phyloP scores from a whole-genome alignment of 2,888 invertebrate genomes.

The Eumerus sabulonum region DNA sequence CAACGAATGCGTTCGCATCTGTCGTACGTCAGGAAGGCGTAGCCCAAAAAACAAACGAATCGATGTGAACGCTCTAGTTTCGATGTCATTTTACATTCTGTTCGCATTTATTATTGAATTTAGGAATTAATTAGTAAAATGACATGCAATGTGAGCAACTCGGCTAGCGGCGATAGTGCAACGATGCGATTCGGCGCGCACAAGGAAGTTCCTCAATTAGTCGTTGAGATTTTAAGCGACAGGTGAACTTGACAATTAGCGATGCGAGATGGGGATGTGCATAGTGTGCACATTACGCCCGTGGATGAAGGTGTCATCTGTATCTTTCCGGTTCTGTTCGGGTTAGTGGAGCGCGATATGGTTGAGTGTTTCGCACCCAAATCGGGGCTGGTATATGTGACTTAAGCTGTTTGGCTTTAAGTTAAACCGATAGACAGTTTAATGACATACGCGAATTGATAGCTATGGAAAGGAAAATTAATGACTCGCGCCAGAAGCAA shows the following conservation, averaged over 20 bases:
- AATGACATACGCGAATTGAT: no score
- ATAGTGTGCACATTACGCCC: no score
- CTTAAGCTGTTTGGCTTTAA: no score
- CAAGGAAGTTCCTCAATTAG: constrained; percentile 66
- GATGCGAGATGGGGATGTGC: constrained; percentile 47
- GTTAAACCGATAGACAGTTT: no score
- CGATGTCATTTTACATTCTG: constrained; percentile 63
- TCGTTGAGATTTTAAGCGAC: constrained; percentile 62
- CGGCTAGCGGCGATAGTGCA: not conserved
- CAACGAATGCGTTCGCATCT: constrained; percentile 19
- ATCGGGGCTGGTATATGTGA: no score
- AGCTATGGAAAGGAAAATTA: no score
- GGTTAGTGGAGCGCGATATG: no score
- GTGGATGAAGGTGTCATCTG: constrained; percentile 49
- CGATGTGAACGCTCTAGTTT: constrained; percentile 56
- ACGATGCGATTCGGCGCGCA: constrained; percentile 41
- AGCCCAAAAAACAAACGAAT: constrained; percentile 14
- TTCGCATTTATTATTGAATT: constrained; percentile 63
- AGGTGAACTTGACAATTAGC: constrained; percentile 68
- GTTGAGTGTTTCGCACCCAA: no score
- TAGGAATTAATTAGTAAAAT: constrained; percentile 64
- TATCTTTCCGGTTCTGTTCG: constrained; percentile 22
- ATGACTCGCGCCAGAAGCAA: no score
- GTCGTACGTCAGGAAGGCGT: constrained; percentile 26
- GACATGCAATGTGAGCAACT: constrained; percentile 44